These are phyloP conservation scores for Schizaphis graminum DNA, from an alignment of 2,888 invertebrate species.

Conservation along the genomic window DNA sequence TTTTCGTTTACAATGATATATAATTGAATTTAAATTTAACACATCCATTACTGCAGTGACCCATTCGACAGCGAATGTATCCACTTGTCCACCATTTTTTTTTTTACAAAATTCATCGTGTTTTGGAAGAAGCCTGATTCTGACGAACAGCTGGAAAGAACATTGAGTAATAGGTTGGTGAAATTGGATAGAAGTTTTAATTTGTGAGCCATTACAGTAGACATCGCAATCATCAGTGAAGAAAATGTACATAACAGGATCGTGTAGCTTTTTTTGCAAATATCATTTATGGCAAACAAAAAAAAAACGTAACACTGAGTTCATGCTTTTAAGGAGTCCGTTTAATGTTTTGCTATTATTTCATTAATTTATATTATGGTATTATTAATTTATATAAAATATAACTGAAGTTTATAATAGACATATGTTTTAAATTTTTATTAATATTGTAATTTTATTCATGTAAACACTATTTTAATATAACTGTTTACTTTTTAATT, in stretches of 20 bases:
- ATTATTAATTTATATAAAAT: not conserved
- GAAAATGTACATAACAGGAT: not conserved
- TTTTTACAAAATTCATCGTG: not conserved
- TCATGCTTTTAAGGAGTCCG: not conserved
- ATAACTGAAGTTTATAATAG: not conserved
- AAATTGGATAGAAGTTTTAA: not conserved
- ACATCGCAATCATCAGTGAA: not conserved
- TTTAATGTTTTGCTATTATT: not conserved
- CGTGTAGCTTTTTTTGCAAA: not conserved
- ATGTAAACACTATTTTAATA: not conserved
- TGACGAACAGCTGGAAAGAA: not conserved
- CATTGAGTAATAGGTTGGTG: not conserved
- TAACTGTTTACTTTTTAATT: not conserved
- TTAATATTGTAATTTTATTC: too few relatives aligned
- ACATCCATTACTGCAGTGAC: too few relatives aligned
- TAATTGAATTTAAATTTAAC: too few relatives aligned
- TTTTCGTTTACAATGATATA: too few relatives aligned
- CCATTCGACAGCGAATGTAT: too few relatives aligned
- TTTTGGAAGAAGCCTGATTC: not conserved
- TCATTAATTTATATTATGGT: not conserved
- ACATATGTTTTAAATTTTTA: not conserved
- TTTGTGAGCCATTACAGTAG: not conserved
- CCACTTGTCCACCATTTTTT: not conserved
- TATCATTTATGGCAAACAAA: not conserved
- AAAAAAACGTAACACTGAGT: not conserved